phyloP scores from a whole-genome alignment of 2,888 invertebrate species.

The Apamea crenata region DNA sequence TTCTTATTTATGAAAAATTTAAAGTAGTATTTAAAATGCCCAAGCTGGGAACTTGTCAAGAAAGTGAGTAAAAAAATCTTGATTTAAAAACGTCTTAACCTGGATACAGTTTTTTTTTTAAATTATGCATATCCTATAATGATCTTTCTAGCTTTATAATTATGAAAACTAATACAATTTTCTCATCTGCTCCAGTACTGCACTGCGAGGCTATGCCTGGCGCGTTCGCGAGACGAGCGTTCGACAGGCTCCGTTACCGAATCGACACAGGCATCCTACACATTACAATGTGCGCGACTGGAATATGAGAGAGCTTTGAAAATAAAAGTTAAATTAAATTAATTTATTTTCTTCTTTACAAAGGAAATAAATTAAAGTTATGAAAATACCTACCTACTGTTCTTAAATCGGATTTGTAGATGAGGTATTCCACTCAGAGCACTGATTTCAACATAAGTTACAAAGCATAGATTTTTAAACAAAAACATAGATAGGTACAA shows the following conservation, averaged over 20 bases:
- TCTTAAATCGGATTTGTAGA: neutral
- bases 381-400: neutral
- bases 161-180: neutral
- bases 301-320: slow-evolving; percentile 14
- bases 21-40: neutral
- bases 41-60: neutral
- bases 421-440: no score
- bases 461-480: neutral
- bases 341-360: neutral
- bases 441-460: neutral
- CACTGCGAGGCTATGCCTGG: slow-evolving; percentile 66
- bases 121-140: neutral
- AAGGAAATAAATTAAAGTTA: neutral
- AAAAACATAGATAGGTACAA: neutral
- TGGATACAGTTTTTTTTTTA: neutral
- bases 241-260: slow-evolving; percentile 83
- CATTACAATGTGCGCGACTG: slow-evolving; percentile 58
- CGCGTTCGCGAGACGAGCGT: slow-evolving; percentile 80
- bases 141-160: neutral
- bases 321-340: slow-evolving; percentile 16
- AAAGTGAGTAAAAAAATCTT: neutral
- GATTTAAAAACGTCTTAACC: neutral
- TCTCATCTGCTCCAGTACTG: slow-evolving; percentile 51
- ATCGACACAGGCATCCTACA: slow-evolving; percentile 79
- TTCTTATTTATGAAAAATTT: neutral